These are phyloP conservation scores for Leptinotarsa lineolata DNA, from an alignment of 1,140 invertebrate species.

Conservation along the genomic window DNA sequence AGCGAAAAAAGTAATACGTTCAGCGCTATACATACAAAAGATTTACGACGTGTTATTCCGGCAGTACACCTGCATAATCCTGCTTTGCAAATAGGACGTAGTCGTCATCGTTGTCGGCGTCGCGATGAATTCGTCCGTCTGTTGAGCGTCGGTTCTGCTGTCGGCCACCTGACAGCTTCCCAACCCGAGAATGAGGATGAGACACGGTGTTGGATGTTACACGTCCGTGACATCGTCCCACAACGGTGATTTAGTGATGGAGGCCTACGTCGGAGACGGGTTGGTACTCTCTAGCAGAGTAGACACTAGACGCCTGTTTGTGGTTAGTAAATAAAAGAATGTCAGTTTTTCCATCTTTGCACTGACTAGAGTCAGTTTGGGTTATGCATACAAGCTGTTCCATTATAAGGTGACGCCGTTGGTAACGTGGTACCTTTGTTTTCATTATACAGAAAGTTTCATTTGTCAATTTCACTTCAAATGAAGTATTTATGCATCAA, in stretches of 20 bases:
- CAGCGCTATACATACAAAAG: slow-evolving; percentile 7
- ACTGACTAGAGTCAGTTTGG: no score
- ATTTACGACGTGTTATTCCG: slow-evolving; percentile 20
- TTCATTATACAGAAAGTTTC: no score
- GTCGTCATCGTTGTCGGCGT: not conserved
- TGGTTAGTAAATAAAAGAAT: no score
- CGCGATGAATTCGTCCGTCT: not conserved
- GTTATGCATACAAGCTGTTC: no score
- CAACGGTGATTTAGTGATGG: not conserved
- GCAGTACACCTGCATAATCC: slow-evolving; percentile 19
- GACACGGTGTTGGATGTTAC: not conserved
- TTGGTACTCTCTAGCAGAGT: no score
- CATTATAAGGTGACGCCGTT: no score
- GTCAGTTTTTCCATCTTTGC: no score
- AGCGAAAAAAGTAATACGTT: not conserved
- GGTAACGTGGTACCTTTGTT: no score
- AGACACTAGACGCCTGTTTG: no score
- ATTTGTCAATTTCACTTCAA: no score
- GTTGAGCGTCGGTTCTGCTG: not conserved
- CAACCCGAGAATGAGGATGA: not conserved
- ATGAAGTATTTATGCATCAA: no score
- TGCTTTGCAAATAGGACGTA: slow-evolving; percentile 8
- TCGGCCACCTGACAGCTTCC: not conserved
- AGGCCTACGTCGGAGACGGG: not conserved
- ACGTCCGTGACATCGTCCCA: not conserved